phyloP scores from a whole-genome alignment of 2,888 invertebrate genomes.

The Timema cristinae region DNA sequence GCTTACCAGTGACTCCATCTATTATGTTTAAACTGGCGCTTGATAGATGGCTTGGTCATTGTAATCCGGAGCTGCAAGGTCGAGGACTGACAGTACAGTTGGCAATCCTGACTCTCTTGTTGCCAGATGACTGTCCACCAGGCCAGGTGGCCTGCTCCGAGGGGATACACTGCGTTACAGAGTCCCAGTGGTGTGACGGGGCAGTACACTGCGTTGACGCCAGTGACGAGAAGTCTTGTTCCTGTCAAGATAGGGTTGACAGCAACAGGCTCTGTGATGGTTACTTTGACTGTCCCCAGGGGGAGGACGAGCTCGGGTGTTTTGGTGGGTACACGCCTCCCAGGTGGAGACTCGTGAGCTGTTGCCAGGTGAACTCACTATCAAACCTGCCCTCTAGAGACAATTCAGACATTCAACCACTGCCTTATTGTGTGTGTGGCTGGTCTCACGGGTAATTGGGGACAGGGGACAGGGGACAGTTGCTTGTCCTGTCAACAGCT shows the following conservation, averaged over 20 bases:
- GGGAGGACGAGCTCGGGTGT: slow-evolving; percentile 77
- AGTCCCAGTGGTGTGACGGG: slow-evolving; percentile 58
- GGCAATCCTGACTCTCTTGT: neutral
- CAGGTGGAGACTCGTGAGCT: neutral
- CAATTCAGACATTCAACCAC: neutral
- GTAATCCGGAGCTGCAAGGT: too few species aligned
- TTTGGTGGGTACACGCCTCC: slow-evolving; percentile 53
- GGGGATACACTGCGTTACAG: slow-evolving; percentile 16
- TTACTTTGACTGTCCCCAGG: slow-evolving; percentile 75
- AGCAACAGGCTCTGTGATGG: slow-evolving; percentile 70
- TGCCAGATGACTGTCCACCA: slow-evolving; percentile 16
- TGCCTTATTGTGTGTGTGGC: too few species aligned
- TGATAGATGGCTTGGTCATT: too few species aligned
- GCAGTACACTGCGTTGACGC: slow-evolving; percentile 69
- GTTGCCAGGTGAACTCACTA: too few species aligned
- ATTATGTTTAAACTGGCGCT: too few species aligned
- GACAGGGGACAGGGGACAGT: too few species aligned
- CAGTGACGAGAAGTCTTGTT: slow-evolving; percentile 72
- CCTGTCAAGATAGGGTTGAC: slow-evolving; percentile 66
- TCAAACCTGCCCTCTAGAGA: too few species aligned
- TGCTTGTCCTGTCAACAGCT: too few species aligned
- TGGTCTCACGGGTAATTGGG: too few species aligned
- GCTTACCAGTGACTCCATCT: neutral
- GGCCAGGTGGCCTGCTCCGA: slow-evolving; percentile 17
- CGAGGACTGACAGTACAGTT: neutral